Evolutionary conservation across 2,797 vertebrate species (phyloP).

Genomic region (Sarcophilus harrisii): DNA sequence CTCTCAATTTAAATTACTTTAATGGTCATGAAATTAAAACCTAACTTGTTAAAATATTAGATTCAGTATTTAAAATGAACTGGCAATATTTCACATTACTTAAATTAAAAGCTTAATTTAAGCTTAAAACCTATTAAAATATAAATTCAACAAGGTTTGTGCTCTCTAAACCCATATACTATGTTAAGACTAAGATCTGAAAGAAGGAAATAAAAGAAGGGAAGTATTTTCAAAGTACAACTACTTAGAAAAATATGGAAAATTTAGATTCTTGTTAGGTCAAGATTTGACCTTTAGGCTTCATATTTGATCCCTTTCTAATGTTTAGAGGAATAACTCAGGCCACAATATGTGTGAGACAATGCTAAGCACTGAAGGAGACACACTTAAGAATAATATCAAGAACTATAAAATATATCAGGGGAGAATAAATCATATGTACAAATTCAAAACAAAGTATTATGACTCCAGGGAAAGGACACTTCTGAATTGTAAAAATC

Average conservation of each 20-base stretch:
- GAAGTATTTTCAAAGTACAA: neutral
- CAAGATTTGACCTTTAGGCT: conserved; percentile 20
- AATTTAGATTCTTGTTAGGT: conserved; percentile 36
- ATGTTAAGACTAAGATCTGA: conserved; percentile 17
- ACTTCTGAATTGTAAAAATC: neutral
- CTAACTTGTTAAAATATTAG: neutral
- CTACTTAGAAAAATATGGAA: conserved; percentile 10
- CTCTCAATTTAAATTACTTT: conserved; percentile 45
- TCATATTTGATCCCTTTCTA: neutral
- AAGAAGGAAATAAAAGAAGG: conserved; percentile 4
- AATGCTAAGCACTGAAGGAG: neutral
- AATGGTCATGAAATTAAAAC: neutral
- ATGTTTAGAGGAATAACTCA: neutral
- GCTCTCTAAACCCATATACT: conserved; percentile 18
- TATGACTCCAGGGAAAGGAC: neutral
- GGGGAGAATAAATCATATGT: neutral
- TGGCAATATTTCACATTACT: conserved; percentile 7
- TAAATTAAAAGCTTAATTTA: neutral
- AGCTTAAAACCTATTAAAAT: conserved; percentile 2
- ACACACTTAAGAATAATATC: neutral
- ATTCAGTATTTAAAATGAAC: neutral
- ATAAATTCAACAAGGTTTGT: neutral
- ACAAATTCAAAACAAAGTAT: neutral
- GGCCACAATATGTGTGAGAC: neutral
- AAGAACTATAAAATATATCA: neutral